Base-by-base conservation (phyloP, 2,888 invertebrate genomes). In the Eristalinus aeneus region DNA sequence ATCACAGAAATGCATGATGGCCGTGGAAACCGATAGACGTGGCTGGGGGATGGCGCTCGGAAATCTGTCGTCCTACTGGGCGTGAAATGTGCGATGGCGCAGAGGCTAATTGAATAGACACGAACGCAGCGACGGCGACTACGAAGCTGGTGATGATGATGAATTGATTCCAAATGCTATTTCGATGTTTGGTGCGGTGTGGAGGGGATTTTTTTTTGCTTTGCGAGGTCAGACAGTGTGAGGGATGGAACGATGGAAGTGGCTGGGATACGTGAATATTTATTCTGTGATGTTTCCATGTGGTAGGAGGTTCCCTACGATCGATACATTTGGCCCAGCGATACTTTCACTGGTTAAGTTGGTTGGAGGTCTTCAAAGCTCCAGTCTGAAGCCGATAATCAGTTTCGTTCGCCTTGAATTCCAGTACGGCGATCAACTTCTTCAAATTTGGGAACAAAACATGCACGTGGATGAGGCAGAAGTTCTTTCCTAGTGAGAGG, bases 21-120 rank as follows among this genome's bases (percentile, higher is more conserved):
- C 16, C 23, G 31, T 3, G 5, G 20, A 27, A 12, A 64, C 31
- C 27, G 20, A 54, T 65, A 32, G n/a, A 60, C 56, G 65, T 16
- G 11, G 23, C 27, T 34, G 20, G 53, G 2, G 27, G 27, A 53
- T 53, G 16, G 16, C 39, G 16, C 39, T n/a, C n/a, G 39, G 12
- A n/a, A 39, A 46, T 16, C 16, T 46, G 46, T 16, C 46, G 16
- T 16, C 46, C 46, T 46, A 46, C 16, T 46, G n/a, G 46, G 8
- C 2, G 46, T 46, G 46, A 46, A 16, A 46, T 46, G 46, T 16
- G 46, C 16, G 54, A 39, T 69, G 63, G 36, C 63, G 20, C 34
- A 31, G n/a, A 31, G 54, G 36, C 63, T 67, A 61, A 79, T 79
- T 73, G 79, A 79, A 79, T 68, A 58, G 64, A n/a, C 53, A 67